Evolutionary conservation across 2,888 invertebrate species (phyloP).

Genomic region (Tetanocera ferruginea): DNA sequence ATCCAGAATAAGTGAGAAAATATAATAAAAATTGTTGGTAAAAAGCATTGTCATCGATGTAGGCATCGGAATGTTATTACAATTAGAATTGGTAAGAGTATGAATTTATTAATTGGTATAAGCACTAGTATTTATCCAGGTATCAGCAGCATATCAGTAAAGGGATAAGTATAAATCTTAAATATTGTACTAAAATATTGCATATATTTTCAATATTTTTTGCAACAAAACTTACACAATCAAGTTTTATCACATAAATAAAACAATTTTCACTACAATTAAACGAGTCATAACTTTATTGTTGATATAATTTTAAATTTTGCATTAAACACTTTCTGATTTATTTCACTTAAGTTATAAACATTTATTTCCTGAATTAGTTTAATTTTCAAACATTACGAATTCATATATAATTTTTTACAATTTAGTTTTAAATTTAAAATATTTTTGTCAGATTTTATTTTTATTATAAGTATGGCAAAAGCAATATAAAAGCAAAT

Average conservation of each 20-base stretch:
- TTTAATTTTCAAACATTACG: conserved; percentile 4
- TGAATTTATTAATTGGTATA: too few species aligned
- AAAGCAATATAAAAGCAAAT: too few species aligned
- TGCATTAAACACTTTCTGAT: neutral
- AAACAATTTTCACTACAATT: neutral
- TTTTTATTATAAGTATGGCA: too few species aligned
- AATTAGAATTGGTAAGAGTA: too few species aligned
- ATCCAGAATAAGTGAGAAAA: too few species aligned
- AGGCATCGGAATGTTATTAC: too few species aligned
- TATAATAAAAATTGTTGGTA: too few species aligned
- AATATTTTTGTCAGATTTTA: neutral
- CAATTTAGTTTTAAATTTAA: neutral
- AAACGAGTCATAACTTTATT: conserved; percentile 18
- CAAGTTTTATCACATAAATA: neutral
- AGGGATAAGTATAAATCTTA: too few species aligned
- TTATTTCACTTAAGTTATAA: neutral
- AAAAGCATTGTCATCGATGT: too few species aligned
- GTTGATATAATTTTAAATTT: conserved; percentile 9
- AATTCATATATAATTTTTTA: conserved; percentile 14
- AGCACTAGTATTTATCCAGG: too few species aligned
- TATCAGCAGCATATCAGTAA: too few species aligned
- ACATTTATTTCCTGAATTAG: conserved; percentile 26
- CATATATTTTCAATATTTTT: neutral
- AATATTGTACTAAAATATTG: neutral
- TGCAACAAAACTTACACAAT: too few species aligned